phyloP scores from a whole-genome alignment of 2,888 invertebrate species.

The Oligia latruncula region DNA sequence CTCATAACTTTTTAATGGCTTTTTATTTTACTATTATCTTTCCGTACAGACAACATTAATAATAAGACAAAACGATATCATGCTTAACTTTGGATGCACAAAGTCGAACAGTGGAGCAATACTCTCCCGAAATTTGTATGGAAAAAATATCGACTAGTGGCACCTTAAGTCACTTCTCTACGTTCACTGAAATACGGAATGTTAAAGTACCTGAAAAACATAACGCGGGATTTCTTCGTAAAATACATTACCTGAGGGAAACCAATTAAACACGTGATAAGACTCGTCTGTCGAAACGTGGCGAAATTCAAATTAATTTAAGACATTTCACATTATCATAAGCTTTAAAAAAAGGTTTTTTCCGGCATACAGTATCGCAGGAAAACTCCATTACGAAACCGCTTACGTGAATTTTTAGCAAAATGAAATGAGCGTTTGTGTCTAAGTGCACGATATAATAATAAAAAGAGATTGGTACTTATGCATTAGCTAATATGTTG shows the following conservation, averaged over 20 bases:
- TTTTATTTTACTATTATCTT: too few relatives aligned
- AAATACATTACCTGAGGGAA: slow-evolving; percentile 44
- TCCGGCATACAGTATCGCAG: slow-evolving; percentile 71
- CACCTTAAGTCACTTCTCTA: slow-evolving; percentile 15
- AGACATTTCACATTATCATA: slow-evolving; percentile 71
- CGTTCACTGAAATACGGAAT: slow-evolving; percentile 22
- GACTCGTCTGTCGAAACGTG: slow-evolving; percentile 64
- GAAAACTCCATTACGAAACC: slow-evolving; percentile 69
- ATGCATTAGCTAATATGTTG: slow-evolving; percentile 61
- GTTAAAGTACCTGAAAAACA: slow-evolving; percentile 26
- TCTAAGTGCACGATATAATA: slow-evolving; percentile 58
- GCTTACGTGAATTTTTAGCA: slow-evolving; percentile 69
- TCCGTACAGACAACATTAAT: too few relatives aligned
- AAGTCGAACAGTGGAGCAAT: too few relatives aligned
- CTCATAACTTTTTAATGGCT: too few relatives aligned
- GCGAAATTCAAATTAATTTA: slow-evolving; percentile 72
- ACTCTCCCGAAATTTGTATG: too few relatives aligned
- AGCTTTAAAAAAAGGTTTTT: slow-evolving; percentile 72
- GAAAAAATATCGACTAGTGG: too few relatives aligned
- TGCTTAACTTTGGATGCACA: too few relatives aligned
- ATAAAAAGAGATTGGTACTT: slow-evolving; percentile 64
- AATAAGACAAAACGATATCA: too few relatives aligned
- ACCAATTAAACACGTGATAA: slow-evolving; percentile 63
- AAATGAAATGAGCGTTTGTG: slow-evolving; percentile 67
- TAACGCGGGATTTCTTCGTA: neutral